A percentile compares a stretch with the other conserved stretches of the same genome.
These are phyloP conservation scores for Drosophila differens DNA, from an alignment of 2,888 invertebrate species.

Conservation along the genomic window DNA sequence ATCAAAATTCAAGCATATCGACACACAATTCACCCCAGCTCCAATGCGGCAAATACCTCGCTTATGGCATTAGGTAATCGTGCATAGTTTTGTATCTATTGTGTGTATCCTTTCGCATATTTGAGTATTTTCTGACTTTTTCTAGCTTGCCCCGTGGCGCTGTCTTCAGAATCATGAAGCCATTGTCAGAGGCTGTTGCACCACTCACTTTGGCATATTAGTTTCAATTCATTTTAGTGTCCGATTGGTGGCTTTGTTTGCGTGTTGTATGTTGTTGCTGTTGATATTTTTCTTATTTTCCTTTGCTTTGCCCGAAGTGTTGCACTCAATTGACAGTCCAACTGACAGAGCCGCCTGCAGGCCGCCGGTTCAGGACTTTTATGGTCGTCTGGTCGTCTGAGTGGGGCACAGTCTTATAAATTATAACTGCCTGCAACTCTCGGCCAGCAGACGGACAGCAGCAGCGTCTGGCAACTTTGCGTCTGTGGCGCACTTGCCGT, in stretches of 20 bases:
- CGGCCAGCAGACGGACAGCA: conserved; percentile 23
- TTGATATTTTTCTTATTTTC: conserved; percentile 23
- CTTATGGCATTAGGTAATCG: conserved; percentile 68
- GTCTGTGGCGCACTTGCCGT: conserved; percentile 74
- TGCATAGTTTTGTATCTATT: conserved; percentile 49
- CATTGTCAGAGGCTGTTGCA: conserved; percentile 66
- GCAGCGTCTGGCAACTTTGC: conserved; percentile 19
- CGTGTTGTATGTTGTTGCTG: conserved; percentile 32
- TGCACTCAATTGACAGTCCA: conserved; percentile 79
- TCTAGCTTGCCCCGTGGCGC: conserved; percentile 55
- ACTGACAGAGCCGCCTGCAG: conserved; percentile 80
- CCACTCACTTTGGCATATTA: conserved; percentile 81
- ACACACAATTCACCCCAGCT: conserved; percentile 20
- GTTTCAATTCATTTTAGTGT: conserved; percentile 82
- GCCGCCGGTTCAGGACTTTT: conserved; percentile 75
- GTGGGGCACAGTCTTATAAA: conserved; percentile 69
- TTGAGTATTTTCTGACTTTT: conserved; percentile 30
- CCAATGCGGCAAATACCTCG: conserved; percentile 13
- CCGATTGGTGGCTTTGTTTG: conserved; percentile 75
- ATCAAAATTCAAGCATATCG: conserved; percentile 5
- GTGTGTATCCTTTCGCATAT: conserved; percentile 70
- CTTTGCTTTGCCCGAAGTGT: conserved; percentile 63
- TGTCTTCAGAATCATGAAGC: conserved; percentile 73
- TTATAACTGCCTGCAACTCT: conserved; percentile 62
- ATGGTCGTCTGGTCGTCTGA: conserved; percentile 64